These are phyloP conservation scores for Damaliscus lunatus DNA, from an alignment of 2,113 vertebrate species.

Conservation along the genomic window DNA sequence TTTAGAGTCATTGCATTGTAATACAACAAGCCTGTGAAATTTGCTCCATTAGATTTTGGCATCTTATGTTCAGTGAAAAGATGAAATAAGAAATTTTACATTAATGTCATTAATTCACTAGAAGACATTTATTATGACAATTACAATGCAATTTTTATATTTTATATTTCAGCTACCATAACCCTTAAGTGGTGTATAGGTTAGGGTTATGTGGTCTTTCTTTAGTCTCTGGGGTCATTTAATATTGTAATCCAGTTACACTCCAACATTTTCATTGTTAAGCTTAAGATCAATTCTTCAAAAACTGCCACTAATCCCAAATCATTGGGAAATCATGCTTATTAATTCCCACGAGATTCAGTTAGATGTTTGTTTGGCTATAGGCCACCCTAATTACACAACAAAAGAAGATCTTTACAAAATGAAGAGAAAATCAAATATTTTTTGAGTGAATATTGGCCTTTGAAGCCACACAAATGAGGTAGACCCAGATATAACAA, in stretches of 20 bases:
- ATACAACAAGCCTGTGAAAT: neutral
- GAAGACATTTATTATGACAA: neutral
- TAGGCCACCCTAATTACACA: slow-evolving; percentile 61
- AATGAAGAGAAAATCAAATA: slow-evolving; percentile 63
- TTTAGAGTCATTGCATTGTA: neutral
- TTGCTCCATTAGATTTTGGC: neutral
- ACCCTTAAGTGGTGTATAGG: slow-evolving; percentile 23
- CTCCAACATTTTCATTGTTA: slow-evolving; percentile 67
- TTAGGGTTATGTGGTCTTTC: slow-evolving; percentile 47
- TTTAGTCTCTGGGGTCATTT: slow-evolving; percentile 64
- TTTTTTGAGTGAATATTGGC: slow-evolving; percentile 50
- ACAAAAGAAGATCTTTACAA: slow-evolving; percentile 51
- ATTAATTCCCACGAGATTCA: slow-evolving; percentile 39
- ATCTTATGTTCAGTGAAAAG: slow-evolving; percentile 23
- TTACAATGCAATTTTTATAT: neutral
- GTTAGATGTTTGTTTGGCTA: slow-evolving; percentile 55
- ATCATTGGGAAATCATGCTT: slow-evolving; percentile 52
- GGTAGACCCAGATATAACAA: neutral
- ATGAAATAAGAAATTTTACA: slow-evolving; percentile 16
- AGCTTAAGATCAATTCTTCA: slow-evolving; percentile 65
- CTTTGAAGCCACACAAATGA: slow-evolving; percentile 32
- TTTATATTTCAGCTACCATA: neutral
- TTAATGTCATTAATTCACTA: neutral
- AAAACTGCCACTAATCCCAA: slow-evolving; percentile 67
- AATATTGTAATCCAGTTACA: slow-evolving; percentile 65